Evolutionary conservation across 2,888 invertebrate species (phyloP), one percentile per base, ranked within the genome.

Genomic region (Ormyrus labotus): DNA sequence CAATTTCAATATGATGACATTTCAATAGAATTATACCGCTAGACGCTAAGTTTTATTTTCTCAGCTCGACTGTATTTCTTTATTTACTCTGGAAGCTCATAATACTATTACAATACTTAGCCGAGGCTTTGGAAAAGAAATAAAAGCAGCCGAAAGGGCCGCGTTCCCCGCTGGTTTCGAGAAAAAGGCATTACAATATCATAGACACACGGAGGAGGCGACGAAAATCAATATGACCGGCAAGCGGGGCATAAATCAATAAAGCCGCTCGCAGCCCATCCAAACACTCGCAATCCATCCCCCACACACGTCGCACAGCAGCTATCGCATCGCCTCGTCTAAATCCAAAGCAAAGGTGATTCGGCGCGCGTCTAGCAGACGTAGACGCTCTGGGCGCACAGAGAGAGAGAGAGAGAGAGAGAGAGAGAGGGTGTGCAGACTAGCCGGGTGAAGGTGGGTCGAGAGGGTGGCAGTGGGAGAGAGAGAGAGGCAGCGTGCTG

Each of bases 401-500:
- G 75, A 50, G 68, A 69, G 77, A 19, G 45, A 55, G 71, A 19
- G 73, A 78, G 61, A 75, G 77, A 70, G 80, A 58, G 75, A 80
- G 76, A 67, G 75, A 77, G 71, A 58, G 34, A 69, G 73, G 81
- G 72, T 80, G 79, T 11, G 19, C 13, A 11, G 70, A 57, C n/a
- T 77, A 19, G 3, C 7, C 10, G 61, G 48, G 47, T 11, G 64
- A 47, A 48, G 73, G 73, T 64, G 64, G 64, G 72, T 51, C 10
- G 60, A 11, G 84, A 86, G 87, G 87, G 86, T 83, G 85, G 86
- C 84, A 86, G 86, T 83, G 87, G 84, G 86, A 80, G 86, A 83
- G 85, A 64, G 85, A 87, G 87, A 87, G 84, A 82, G 84, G 85
- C 84, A 89, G 89, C 88, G 88, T 89, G 89, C 89, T 88, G 90